These are phyloP conservation scores for Cantharis rustica DNA, from an alignment of 2,888 invertebrate species.

Conservation along the genomic window DNA sequence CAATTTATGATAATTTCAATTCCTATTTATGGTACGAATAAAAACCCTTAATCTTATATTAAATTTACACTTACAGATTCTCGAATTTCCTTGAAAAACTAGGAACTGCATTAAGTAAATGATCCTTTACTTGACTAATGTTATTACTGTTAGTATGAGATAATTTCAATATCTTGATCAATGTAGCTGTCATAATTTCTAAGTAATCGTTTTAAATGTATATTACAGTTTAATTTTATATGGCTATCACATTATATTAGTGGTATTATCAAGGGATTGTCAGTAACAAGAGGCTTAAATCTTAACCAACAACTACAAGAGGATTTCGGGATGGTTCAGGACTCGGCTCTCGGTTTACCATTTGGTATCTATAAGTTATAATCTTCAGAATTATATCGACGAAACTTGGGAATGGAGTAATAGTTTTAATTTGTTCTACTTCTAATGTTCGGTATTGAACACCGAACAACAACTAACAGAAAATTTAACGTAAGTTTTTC, in stretches of 20 bases:
- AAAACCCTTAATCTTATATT: too few species aligned
- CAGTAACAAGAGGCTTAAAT: neutral
- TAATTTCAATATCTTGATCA: neutral
- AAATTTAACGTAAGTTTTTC: neutral
- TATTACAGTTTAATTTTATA: neutral
- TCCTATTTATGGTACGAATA: too few species aligned
- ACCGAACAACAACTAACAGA: neutral
- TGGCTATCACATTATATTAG: neutral
- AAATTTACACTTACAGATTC: neutral
- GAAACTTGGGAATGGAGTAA: neutral
- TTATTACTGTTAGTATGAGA: neutral
- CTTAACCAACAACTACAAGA: neutral
- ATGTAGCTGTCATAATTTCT: neutral
- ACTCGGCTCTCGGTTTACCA: neutral
- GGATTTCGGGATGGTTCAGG: neutral
- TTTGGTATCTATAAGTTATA: neutral
- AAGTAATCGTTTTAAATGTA: neutral
- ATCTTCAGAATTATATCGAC: neutral
- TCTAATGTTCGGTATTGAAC: neutral
- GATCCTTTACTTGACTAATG: neutral
- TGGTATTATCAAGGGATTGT: neutral
- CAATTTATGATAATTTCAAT: too few species aligned
- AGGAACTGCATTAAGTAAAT: neutral
- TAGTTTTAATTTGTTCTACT: neutral
- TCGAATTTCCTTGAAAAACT: neutral